Evolutionary conservation across 2,888 invertebrate species (phyloP), one percentile per base, ranked within the genome.

Genomic region (Chymomyza amoena): DNA sequence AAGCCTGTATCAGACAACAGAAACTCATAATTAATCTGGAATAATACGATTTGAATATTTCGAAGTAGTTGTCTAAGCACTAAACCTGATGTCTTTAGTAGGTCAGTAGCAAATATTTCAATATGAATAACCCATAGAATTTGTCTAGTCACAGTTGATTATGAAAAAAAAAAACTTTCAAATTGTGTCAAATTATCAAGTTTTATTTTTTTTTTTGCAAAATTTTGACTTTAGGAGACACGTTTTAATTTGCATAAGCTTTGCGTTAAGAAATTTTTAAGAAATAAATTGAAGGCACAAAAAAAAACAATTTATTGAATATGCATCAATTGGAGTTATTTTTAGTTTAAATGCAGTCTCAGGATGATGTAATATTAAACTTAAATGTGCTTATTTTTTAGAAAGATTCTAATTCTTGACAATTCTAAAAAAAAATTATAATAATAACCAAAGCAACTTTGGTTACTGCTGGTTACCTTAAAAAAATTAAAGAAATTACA

Each of bases 131-230:
- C 13, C 6, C 39, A 13, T 45, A 45, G 39, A 45, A 45, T 45
- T 45, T 45, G 39, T 13, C 39, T 45, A 65, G n/a, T 25, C 51
- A 20, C 63, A 64, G 32, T 32, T 7, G 4, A 64, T 59, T 76
- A 28, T 15, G n/a, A n/a, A 57, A 64, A 36, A 51, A 54, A 18
- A 61, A 52, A 66, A 25, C 61, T 9, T 16, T 16, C 20, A 66
- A 81, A 72, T 68, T 78, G 79, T 73, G 81, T 81, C 79, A 79
- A 76, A 81, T 73, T 78, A 81, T 70, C 81, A 76, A 59, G 18
- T 28, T 28, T 70, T 66, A 61, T n/a, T 28, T 28, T 70, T 69
- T 69, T 64, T 69, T 66, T 59, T 15, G 36, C 39, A 39, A 60
- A 50, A 45, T 25, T 57, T 57, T 57, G 32, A 15, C 15, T 25